These are phyloP conservation scores for Pseudonaja textilis DNA, from an alignment of 2,113 vertebrate species.

Conservation along the genomic window DNA sequence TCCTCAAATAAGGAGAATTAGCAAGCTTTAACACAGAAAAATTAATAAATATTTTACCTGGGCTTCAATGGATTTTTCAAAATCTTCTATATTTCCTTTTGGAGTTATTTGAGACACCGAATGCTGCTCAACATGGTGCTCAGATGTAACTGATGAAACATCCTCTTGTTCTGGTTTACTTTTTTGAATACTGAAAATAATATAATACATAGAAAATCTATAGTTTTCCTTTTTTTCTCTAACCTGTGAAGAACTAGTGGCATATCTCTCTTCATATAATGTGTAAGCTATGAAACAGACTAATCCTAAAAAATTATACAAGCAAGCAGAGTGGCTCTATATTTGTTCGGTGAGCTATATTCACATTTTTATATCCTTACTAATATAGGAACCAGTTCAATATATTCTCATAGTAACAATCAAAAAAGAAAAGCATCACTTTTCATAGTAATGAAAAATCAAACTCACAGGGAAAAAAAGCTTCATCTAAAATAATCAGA, in stretches of 20 bases:
- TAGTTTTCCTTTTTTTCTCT: background rate
- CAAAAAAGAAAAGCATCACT: background rate
- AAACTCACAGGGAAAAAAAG: too few relatives aligned
- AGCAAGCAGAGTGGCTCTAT: background rate
- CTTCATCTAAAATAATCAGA: background rate
- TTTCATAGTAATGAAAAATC: background rate
- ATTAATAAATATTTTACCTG: slow-evolving; percentile 29
- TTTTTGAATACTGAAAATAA: slow-evolving; percentile 51
- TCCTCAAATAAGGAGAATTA: background rate
- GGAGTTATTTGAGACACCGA: slow-evolving; percentile 19
- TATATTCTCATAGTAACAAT: background rate
- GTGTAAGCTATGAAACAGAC: background rate
- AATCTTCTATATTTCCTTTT: slow-evolving; percentile 12
- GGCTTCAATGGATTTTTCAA: slow-evolving; percentile 25
- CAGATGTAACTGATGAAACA: background rate
- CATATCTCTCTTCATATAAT: background rate
- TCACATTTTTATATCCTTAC: background rate
- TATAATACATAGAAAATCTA: slow-evolving; percentile 1
- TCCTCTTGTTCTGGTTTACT: slow-evolving; percentile 23
- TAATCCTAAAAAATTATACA: background rate
- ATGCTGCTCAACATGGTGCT: slow-evolving; percentile 8
- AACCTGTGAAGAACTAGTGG: background rate
- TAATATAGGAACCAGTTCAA: background rate
- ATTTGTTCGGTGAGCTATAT: background rate
- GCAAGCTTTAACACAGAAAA: background rate